A percentile compares a stretch with the other conserved stretches of the same genome.
Evolutionary conservation across 2,888 invertebrate genomes (phyloP).

Genomic region (Hemistola chrysoprasaria): DNA sequence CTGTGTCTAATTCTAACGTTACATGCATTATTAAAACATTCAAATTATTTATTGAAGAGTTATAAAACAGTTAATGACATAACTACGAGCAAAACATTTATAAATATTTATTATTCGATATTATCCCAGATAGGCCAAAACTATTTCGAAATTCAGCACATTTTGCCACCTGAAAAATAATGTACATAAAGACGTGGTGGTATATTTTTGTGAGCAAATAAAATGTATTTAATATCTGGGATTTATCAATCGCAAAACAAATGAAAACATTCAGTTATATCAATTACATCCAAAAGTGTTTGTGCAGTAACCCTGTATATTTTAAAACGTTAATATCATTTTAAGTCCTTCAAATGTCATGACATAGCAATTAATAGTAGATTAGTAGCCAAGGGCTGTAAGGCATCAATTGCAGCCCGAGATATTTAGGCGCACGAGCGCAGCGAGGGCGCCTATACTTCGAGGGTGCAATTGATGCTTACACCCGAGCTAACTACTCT

Average conservation of each 20-base stretch:
- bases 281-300: background rate
- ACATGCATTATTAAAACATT: constrained; percentile 60
- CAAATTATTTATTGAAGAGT: constrained; percentile 39
- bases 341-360: constrained; percentile 31
- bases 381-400: too few relatives aligned
- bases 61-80: constrained; percentile 51
- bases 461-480: too few relatives aligned
- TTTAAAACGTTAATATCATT: constrained; percentile 25
- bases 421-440: too few relatives aligned
- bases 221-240: too few relatives aligned
- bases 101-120: constrained; percentile 61
- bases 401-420: too few relatives aligned
- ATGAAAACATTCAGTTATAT: constrained; percentile 10
- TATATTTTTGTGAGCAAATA: too few relatives aligned
- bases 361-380: constrained; percentile 37
- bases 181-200: too few relatives aligned
- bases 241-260: constrained; percentile 9
- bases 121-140: constrained; percentile 29
- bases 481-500: too few relatives aligned
- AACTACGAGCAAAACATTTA: constrained; percentile 58
- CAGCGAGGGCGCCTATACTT: too few relatives aligned
- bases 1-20: constrained; percentile 69
- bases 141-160: too few relatives aligned
- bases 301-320: constrained; percentile 47
- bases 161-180: too few relatives aligned